phyloP scores from a whole-genome alignment of 1,140 invertebrate species.

The Drosophila burlai region DNA sequence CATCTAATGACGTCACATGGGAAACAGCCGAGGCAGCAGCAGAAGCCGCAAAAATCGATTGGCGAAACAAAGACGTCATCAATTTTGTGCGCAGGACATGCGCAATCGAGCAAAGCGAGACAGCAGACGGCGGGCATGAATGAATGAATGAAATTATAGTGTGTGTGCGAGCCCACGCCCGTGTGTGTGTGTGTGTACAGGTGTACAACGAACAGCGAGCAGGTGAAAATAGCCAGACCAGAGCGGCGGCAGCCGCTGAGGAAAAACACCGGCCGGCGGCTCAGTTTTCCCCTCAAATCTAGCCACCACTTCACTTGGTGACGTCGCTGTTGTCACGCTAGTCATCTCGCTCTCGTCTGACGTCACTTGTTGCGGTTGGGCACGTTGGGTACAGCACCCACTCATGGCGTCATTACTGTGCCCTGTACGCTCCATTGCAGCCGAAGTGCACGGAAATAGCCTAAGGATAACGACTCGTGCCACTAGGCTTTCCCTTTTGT shows the following conservation, averaged over 20 bases:
- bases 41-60: constrained; percentile 52
- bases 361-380: constrained; percentile 32
- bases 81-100: constrained; percentile 63
- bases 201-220: constrained; percentile 8
- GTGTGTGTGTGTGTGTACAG: neutral
- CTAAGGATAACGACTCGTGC: constrained; percentile 57
- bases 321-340: constrained; percentile 47
- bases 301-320: constrained; percentile 39
- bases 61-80: constrained; percentile 76
- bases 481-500: constrained; percentile 3
- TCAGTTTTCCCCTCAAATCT: neutral
- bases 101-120: constrained; percentile 49
- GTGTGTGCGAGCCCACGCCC: neutral
- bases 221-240: constrained; percentile 30
- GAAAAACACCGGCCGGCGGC: constrained; percentile 66
- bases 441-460: constrained; percentile 61
- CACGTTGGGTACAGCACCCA: constrained; percentile 17
- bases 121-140: constrained; percentile 53
- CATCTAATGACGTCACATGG: constrained; percentile 62
- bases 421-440: constrained; percentile 38
- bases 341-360: constrained; percentile 51
- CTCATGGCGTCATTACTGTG: constrained; percentile 54
- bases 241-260: constrained; percentile 10
- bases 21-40: constrained; percentile 6
- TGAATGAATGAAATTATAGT: constrained; percentile 52